A percentile compares a stretch with the other conserved stretches of the same genome.
Conservation (phyloP, 2,797 vertebrate species). For the Oryzias dopingdopingensis region DNA sequence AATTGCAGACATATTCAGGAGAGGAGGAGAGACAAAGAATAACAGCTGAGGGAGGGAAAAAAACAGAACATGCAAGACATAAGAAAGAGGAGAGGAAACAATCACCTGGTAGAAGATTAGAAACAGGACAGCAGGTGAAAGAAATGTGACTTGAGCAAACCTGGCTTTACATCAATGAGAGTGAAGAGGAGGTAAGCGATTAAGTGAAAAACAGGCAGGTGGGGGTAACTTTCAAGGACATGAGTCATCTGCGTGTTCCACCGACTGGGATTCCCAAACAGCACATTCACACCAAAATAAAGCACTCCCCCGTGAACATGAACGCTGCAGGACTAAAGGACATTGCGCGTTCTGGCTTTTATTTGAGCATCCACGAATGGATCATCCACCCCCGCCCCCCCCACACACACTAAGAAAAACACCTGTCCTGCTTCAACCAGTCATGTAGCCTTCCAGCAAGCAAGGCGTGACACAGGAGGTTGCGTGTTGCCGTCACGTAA, state of each 20-base stretch:
- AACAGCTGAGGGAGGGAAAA: neutral
- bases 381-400: constrained; percentile 11
- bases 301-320: constrained; percentile 18
- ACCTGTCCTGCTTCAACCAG: constrained; percentile 41
- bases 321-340: constrained; percentile 24
- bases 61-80: constrained; percentile 2
- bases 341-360: neutral
- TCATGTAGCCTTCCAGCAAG: constrained; percentile 37
- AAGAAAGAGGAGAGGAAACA: neutral
- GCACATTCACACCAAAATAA: constrained; percentile 10
- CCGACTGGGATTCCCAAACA: constrained; percentile 15
- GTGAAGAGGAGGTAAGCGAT: neutral
- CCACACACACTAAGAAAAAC: constrained; percentile 15
- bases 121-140: neutral
- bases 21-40: neutral
- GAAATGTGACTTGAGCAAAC: neutral
- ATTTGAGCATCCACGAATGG: constrained; percentile 3
- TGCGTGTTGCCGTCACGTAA: constrained; percentile 46
- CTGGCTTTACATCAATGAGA: neutral
- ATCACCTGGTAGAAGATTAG: constrained; percentile 3
- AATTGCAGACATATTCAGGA: constrained; percentile 17
- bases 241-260: constrained; percentile 16
- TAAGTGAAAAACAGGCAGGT: neutral
- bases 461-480: constrained; percentile 36
- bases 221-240: constrained; percentile 46